Evolutionary conservation across 2,797 vertebrate genomes (phyloP).

Genomic region (Melanotaenia parkinsoni): DNA sequence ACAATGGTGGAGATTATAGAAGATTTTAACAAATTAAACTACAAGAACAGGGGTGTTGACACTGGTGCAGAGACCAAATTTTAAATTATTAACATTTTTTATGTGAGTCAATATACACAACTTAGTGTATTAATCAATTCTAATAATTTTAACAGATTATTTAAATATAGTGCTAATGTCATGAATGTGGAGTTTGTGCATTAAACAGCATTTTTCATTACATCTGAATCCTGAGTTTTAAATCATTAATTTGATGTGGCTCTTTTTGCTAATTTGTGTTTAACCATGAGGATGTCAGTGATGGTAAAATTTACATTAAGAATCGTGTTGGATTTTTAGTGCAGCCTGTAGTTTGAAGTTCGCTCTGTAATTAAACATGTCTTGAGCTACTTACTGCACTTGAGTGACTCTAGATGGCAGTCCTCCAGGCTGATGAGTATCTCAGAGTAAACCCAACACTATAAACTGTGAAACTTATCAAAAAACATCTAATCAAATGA

Average conservation of each 20-base stretch:
- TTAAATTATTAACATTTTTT: conserved; percentile 15
- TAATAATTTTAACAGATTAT: no score
- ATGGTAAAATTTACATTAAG: no score
- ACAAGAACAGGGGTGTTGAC: conserved; percentile 46
- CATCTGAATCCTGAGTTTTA: no score
- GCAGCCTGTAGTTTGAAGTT: neutral
- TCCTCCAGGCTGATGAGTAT: neutral
- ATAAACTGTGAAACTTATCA: neutral
- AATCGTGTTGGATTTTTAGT: neutral
- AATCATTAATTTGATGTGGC: no score
- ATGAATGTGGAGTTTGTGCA: no score
- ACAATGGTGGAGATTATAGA: conserved; percentile 70
- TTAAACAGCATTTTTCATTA: no score
- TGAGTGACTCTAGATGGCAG: neutral
- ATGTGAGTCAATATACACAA: neutral
- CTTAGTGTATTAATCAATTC: neutral
- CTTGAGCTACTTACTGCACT: neutral
- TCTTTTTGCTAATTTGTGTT: no score
- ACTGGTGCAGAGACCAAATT: conserved; percentile 51
- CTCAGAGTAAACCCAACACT: neutral
- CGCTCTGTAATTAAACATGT: neutral
- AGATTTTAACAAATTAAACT: conserved; percentile 76
- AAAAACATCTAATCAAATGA: neutral
- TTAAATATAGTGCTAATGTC: no score
- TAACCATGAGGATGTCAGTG: no score